A percentile compares a stretch with the other conserved stretches of the same genome.
Evolutionary conservation across 2,113 vertebrate species (phyloP).

Genomic region (Dryoscopus gambensis): DNA sequence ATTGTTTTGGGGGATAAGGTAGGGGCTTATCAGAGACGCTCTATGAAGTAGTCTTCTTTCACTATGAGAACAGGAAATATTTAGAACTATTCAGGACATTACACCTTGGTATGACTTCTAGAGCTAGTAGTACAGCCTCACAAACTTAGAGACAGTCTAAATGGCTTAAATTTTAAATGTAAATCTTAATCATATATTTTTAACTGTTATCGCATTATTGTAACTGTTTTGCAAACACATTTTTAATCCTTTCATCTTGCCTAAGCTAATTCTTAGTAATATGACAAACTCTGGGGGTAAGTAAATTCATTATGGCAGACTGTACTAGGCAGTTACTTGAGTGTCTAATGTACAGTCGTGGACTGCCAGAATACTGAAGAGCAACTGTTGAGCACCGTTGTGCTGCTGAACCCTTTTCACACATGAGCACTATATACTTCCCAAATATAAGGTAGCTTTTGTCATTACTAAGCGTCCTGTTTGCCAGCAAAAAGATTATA

Average conservation of each 20-base stretch:
- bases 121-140: not conserved
- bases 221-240: not conserved
- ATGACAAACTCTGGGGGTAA: not conserved
- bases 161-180: not conserved
- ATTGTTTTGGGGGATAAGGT: not conserved
- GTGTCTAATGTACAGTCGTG: not conserved
- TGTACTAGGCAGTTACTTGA: not conserved
- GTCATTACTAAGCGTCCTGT: not conserved
- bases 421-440: not conserved
- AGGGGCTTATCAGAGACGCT: not conserved
- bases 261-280: not conserved
- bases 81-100: not conserved
- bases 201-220: not conserved
- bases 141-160: not conserved
- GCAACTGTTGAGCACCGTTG: not conserved
- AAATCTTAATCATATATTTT: not conserved
- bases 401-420: not conserved
- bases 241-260: not conserved
- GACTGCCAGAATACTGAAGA: not conserved
- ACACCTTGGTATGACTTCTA: not conserved
- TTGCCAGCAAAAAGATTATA: not conserved
- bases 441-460: not conserved
- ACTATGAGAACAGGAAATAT: not conserved
- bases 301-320: not conserved
- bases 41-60: not conserved